These are phyloP conservation scores for Odontophorus gujanensis DNA, from an alignment of 2,113 vertebrate species.

Conservation along the genomic window DNA sequence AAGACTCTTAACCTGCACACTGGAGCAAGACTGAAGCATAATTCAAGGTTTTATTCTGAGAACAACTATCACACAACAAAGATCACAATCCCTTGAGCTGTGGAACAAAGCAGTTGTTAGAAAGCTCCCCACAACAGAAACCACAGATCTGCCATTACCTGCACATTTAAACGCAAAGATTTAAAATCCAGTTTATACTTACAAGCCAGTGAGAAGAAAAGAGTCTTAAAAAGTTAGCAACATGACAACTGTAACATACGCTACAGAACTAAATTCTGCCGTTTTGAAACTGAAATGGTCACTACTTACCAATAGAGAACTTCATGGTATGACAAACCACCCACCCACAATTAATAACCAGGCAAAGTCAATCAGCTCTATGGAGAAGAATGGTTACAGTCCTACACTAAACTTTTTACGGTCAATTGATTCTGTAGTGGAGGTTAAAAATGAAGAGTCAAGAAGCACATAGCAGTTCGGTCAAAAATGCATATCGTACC, in stretches of 20 bases:
- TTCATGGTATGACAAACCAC: not conserved
- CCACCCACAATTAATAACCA: constrained; percentile 1
- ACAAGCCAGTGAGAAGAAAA: not conserved
- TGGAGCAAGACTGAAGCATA: not conserved
- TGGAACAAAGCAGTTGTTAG: not conserved
- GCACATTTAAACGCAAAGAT: not conserved
- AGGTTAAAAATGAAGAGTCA: constrained; percentile 15
- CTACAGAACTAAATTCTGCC: not conserved
- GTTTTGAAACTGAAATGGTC: not conserved
- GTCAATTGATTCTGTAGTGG: not conserved
- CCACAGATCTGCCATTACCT: not conserved
- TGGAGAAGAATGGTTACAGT: not conserved
- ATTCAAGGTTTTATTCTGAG: not conserved
- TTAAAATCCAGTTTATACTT: not conserved
- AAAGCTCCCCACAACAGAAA: not conserved
- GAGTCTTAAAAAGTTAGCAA: not conserved
- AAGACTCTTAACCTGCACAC: not conserved
- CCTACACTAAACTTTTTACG: not conserved
- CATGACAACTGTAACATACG: not conserved
- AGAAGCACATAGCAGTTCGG: not conserved
- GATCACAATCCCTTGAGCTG: not conserved
- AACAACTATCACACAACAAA: not conserved
- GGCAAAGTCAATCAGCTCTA: not conserved
- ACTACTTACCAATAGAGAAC: constrained; percentile 23
- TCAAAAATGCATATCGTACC: not conserved